Percentiles rank a stretch among this genome's conserved stretches.
These are phyloP conservation scores for Drosophila burlai DNA, from an alignment of 1,140 invertebrate genomes.

Conservation along the genomic window DNA sequence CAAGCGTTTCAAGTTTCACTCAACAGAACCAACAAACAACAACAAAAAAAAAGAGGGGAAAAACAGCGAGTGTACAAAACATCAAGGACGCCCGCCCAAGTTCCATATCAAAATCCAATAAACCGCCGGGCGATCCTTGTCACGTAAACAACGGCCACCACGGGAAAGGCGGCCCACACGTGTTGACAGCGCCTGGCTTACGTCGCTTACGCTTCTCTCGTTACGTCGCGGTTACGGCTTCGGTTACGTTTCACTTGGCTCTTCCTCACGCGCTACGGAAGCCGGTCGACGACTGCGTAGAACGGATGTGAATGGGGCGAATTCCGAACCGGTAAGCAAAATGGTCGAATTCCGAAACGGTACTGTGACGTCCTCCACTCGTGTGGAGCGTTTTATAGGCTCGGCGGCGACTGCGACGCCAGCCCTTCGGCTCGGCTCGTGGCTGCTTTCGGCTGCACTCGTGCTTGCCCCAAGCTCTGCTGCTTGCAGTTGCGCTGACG, in stretches of 20 bases:
- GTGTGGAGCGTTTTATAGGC: conserved; percentile 66
- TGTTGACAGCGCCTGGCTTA: conserved; percentile 45
- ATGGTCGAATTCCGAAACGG: too few species aligned
- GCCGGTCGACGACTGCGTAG: conserved; percentile 65
- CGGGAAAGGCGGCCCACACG: conserved; percentile 37
- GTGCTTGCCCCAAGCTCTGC: background rate
- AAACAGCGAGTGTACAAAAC: conserved; percentile 4
- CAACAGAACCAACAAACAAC: conserved; percentile 40
- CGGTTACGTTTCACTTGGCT: background rate
- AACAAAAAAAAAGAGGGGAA: conserved; percentile 11
- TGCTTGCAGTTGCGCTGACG: conserved; percentile 27
- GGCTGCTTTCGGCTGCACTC: background rate
- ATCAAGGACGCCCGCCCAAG: conserved; percentile 17
- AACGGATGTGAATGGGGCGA: too few species aligned
- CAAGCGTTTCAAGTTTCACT: conserved; percentile 74
- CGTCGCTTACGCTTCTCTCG: conserved; percentile 24
- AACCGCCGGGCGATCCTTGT: conserved; percentile 34
- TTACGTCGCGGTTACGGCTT: background rate
- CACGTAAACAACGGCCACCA: conserved; percentile 18
- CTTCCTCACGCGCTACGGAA: conserved; percentile 50
- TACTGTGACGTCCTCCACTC: conserved; percentile 42
- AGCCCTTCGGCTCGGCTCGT: conserved; percentile 7
- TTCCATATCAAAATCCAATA: conserved; percentile 62
- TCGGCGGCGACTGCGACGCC: background rate
- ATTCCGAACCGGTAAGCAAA: too few species aligned